A percentile compares a stretch with the other conserved stretches of the same genome.
These are phyloP conservation scores for Leptopilina clavipes DNA, from an alignment of 1,140 invertebrate genomes.

Conservation along the genomic window DNA sequence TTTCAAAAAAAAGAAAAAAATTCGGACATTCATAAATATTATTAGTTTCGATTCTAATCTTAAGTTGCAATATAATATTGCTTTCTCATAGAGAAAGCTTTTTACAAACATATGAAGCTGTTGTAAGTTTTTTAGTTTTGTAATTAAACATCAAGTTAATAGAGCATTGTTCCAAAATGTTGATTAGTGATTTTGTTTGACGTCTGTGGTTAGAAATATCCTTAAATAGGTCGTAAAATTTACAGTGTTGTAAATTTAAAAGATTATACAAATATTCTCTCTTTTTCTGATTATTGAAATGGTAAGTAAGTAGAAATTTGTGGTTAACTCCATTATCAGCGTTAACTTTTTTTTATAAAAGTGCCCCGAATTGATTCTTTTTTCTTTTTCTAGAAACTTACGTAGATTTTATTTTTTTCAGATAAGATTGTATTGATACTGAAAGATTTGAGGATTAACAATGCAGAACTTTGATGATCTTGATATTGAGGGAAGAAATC, in stretches of 20 bases:
- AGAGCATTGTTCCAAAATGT: neutral
- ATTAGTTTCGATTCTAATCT: no score
- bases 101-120: no score
- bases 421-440: conserved; percentile 45
- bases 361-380: neutral
- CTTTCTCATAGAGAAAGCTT: no score
- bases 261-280: neutral
- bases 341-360: conserved; percentile 1
- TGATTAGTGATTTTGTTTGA: conserved; percentile 24
- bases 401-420: conserved; percentile 62
- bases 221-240: neutral
- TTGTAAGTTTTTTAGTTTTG: neutral
- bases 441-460: conserved; percentile 45
- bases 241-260: conserved; percentile 13
- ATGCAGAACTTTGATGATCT: conserved; percentile 75
- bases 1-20: neutral
- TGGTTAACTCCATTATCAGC: conserved; percentile 32
- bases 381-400: conserved; percentile 43
- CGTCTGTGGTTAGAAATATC: conserved; percentile 3
- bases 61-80: no score
- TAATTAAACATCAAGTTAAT: neutral
- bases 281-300: neutral
- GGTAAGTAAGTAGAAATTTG: conserved; percentile 44
- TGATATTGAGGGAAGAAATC: conserved; percentile 73
- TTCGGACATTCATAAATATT: neutral